Percentiles rank a stretch among this genome's conserved stretches.
These are phyloP conservation scores for Gryllus longicercus DNA, from an alignment of 2,888 invertebrate genomes.

Conservation along the genomic window DNA sequence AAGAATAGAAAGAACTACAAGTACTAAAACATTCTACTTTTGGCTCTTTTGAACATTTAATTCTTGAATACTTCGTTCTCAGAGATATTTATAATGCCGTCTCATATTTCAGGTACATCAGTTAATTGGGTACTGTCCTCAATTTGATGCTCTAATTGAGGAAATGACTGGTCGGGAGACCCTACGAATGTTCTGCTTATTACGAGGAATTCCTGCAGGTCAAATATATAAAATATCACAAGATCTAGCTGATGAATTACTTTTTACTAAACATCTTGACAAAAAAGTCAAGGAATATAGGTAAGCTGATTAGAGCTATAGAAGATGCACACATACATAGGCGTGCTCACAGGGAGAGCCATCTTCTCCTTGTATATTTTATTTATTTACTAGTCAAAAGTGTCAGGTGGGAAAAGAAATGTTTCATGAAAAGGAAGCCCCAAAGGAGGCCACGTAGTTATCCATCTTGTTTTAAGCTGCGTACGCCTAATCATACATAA, in stretches of 20 bases:
- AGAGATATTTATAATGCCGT: too few relatives aligned
- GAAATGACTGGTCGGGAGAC: constrained; percentile 69
- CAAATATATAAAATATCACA: constrained; percentile 44
- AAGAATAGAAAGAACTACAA: too few relatives aligned
- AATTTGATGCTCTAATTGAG: constrained; percentile 67
- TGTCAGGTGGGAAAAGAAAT: too few relatives aligned
- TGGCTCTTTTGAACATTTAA: too few relatives aligned
- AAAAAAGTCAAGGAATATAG: constrained; percentile 55
- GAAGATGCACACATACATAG: not conserved
- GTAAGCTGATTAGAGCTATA: not conserved
- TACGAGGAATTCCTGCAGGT: constrained; percentile 57
- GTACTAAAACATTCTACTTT: too few relatives aligned
- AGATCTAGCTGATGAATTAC: constrained; percentile 54
- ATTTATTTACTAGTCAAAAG: too few relatives aligned
- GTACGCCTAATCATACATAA: too few relatives aligned
- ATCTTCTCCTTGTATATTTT: too few relatives aligned
- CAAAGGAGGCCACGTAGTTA: too few relatives aligned
- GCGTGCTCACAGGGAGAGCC: constrained; percentile 22
- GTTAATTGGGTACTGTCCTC: constrained; percentile 65
- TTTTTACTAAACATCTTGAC: constrained; percentile 59
- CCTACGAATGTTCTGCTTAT: constrained; percentile 59
- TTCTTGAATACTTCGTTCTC: too few relatives aligned
- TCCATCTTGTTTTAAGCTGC: too few relatives aligned
- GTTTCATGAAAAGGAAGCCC: too few relatives aligned
- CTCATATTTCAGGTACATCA: constrained; percentile 41